phyloP scores from a whole-genome alignment of 1,140 invertebrate species.

The Melanaphis sacchari region DNA sequence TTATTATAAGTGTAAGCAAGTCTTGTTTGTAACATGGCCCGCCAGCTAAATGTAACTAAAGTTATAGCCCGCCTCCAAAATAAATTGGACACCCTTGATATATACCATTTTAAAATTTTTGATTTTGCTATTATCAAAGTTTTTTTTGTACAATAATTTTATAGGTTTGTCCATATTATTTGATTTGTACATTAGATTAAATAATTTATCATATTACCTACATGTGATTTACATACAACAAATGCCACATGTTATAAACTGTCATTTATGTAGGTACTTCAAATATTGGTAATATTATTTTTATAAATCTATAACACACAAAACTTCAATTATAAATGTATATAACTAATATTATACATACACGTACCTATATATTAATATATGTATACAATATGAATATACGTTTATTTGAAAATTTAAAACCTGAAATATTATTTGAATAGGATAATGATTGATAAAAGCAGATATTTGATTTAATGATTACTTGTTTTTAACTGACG shows the following conservation, averaged over 20 bases:
- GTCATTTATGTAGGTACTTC: not conserved
- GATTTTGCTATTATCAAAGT: too few relatives aligned
- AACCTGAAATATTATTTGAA: not conserved
- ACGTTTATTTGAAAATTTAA: not conserved
- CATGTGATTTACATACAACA: not conserved
- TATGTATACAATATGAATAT: not conserved
- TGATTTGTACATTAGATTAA: not conserved
- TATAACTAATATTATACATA: not conserved
- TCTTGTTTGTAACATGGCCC: too few relatives aligned
- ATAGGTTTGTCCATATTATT: not conserved
- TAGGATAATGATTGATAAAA: slow-evolving; percentile 15
- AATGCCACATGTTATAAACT: not conserved
- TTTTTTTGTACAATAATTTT: not conserved
- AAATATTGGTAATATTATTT: not conserved
- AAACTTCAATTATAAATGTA: not conserved
- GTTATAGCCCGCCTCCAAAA: too few relatives aligned
- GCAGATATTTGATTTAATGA: not conserved
- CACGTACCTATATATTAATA: not conserved
- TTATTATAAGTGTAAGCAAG: too few relatives aligned
- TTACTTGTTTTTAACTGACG: slow-evolving; percentile 1
- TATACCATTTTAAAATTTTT: too few relatives aligned
- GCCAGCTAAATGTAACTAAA: too few relatives aligned
- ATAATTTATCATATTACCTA: not conserved
- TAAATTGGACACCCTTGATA: too few relatives aligned
- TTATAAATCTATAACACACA: not conserved